Conservation (phyloP, 2,113 vertebrate genomes). For the cat (Felis catus) region F.catus_Fca126_mat1.0 CM031419.1:21606001-21606500, state of each 20-base stretch:
- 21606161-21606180: slow-evolving; percentile 44
- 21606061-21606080: not conserved
- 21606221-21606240: slow-evolving; percentile 4
- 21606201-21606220: not conserved
- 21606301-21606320: slow-evolving; percentile 19
- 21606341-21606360: slow-evolving; percentile 17
- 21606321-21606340: not conserved
- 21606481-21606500: not conserved
- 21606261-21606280: not conserved
- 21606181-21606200: not conserved
- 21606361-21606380: slow-evolving; percentile 21
- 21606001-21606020: not conserved
- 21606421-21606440: not conserved
- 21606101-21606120: not conserved
- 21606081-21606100: not conserved
- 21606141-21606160: not conserved
- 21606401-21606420: not conserved
- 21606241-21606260: not conserved
- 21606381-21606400: not conserved
- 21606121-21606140: not conserved
- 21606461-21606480: not conserved
- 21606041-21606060: not conserved
- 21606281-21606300: slow-evolving; percentile 17
- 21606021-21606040: not conserved
- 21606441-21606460: not conserved